phyloP scores from a whole-genome alignment of 2,888 invertebrate species.

The Ichneumoninae sp. region DNA sequence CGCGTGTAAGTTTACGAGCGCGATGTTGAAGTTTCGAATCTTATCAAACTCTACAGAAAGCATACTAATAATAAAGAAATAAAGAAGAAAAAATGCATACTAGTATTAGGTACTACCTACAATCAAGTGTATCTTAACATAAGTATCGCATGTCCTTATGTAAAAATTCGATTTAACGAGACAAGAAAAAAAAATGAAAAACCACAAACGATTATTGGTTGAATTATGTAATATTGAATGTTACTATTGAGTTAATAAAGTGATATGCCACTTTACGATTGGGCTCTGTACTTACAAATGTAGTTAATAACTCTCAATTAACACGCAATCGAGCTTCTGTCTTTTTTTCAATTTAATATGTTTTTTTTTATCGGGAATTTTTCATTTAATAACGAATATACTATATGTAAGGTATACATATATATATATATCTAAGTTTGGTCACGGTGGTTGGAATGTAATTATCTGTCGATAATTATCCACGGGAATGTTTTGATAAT shows the following conservation, averaged over 20 bases:
- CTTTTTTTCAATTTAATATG: constrained; percentile 3
- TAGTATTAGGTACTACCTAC: constrained; percentile 76
- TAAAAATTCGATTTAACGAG: constrained; percentile 71
- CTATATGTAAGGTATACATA: constrained; percentile 34
- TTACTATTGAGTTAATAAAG: constrained; percentile 84
- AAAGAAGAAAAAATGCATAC: constrained; percentile 63
- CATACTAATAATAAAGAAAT: constrained; percentile 81
- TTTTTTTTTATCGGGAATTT: constrained; percentile 10
- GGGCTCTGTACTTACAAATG: constrained; percentile 74
- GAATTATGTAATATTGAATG: constrained; percentile 84
- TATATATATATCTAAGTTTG: constrained; percentile 39
- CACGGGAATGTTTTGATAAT: constrained; percentile 62
- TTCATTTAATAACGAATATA: constrained; percentile 27
- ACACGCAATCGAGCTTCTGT: neutral
- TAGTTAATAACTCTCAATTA: constrained; percentile 17
- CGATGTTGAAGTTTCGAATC: constrained; percentile 81
- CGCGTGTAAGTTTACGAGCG: constrained; percentile 81
- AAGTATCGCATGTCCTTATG: constrained; percentile 82
- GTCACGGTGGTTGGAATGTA: constrained; percentile 73
- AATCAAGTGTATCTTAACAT: constrained; percentile 82
- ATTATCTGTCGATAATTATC: constrained; percentile 62
- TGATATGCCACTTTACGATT: constrained; percentile 81
- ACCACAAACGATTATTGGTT: constrained; percentile 81
- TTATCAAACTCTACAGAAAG: constrained; percentile 82
- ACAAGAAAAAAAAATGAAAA: constrained; percentile 36